Evolutionary conservation across 1,140 invertebrate genomes (phyloP).

Genomic region (Trichogramma pretiosum): DNA sequence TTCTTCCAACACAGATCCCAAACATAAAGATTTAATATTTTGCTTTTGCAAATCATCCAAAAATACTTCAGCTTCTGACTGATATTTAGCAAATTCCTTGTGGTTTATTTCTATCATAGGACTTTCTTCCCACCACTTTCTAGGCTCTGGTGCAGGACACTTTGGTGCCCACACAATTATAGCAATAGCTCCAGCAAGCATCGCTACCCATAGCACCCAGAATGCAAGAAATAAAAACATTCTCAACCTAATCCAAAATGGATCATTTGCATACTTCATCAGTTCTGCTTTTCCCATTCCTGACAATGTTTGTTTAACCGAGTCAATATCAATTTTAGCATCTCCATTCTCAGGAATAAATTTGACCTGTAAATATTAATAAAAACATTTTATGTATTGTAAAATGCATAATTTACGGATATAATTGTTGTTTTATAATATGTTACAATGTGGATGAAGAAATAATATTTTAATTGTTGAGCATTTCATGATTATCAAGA

Average conservation of each 20-base stretch:
- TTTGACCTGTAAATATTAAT: slow-evolving; percentile 54
- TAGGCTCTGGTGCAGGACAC: slow-evolving; percentile 59
- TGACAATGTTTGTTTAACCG: slow-evolving; percentile 52
- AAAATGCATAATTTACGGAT: no score
- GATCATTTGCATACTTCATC: slow-evolving; percentile 85
- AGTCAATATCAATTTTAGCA: slow-evolving; percentile 74
- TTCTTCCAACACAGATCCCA: slow-evolving; percentile 46
- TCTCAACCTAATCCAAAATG: slow-evolving; percentile 79
- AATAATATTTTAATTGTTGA: no score
- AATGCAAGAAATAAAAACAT: slow-evolving; percentile 79
- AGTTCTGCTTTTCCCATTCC: slow-evolving; percentile 86
- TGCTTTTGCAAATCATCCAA: slow-evolving; percentile 44
- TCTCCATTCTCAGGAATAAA: slow-evolving; percentile 73
- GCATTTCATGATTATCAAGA: no score
- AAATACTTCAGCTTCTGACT: no score
- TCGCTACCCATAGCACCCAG: slow-evolving; percentile 77
- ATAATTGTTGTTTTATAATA: no score
- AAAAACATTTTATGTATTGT: no score
- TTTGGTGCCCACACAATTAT: slow-evolving; percentile 80
- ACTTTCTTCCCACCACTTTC: slow-evolving; percentile 55
- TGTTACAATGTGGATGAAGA: no score
- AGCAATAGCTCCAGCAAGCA: slow-evolving; percentile 73
- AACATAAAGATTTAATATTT: slow-evolving; percentile 46
- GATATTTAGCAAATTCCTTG: slow-evolving; percentile 22
- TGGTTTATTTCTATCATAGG: slow-evolving; percentile 44